Evolutionary conservation across 2,888 invertebrate species (phyloP).

Genomic region (Esperia sulphurella): DNA sequence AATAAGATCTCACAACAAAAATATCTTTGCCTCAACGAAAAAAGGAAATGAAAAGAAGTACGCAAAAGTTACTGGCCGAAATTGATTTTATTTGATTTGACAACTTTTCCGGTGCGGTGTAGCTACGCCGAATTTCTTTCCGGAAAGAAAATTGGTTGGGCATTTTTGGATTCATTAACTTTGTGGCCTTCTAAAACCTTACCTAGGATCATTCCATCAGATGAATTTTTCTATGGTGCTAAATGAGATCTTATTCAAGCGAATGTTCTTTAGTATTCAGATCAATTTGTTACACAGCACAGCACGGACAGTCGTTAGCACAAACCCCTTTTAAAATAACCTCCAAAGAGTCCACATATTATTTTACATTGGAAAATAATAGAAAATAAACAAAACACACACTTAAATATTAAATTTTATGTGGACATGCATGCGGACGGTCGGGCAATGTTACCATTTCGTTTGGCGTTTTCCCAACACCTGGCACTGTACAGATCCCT

Average conservation of each 20-base stretch:
- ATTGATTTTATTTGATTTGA: slow-evolving; percentile 20
- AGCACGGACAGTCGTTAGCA: slow-evolving; percentile 14
- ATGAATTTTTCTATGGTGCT: slow-evolving; percentile 1
- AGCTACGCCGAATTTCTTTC: slow-evolving; percentile 3
- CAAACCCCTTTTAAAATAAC: slow-evolving; percentile 6
- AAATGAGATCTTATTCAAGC: slow-evolving; percentile 63
- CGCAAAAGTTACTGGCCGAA: slow-evolving; percentile 3
- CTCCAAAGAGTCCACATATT: not conserved
- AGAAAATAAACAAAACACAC: slow-evolving; percentile 5
- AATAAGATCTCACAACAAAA: slow-evolving; percentile 58
- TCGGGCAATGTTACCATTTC: slow-evolving; percentile 31
- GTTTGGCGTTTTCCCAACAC: slow-evolving; percentile 35
- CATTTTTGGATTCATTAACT: too few species aligned
- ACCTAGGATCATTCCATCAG: too few species aligned
- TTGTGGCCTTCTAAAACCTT: too few species aligned
- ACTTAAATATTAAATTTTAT: slow-evolving; percentile 16
- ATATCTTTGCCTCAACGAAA: slow-evolving; percentile 2
- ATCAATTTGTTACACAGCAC: slow-evolving; percentile 17
- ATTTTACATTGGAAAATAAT: slow-evolving; percentile 5
- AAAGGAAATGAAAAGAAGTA: slow-evolving; percentile 10
- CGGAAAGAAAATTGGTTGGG: not conserved
- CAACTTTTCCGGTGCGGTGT: slow-evolving; percentile 1
- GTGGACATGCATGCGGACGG: slow-evolving; percentile 16
- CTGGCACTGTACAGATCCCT: slow-evolving; percentile 41
- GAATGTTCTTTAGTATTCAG: not conserved